Conservation (phyloP, 2,888 invertebrate species). For the Macaria notata region DNA sequence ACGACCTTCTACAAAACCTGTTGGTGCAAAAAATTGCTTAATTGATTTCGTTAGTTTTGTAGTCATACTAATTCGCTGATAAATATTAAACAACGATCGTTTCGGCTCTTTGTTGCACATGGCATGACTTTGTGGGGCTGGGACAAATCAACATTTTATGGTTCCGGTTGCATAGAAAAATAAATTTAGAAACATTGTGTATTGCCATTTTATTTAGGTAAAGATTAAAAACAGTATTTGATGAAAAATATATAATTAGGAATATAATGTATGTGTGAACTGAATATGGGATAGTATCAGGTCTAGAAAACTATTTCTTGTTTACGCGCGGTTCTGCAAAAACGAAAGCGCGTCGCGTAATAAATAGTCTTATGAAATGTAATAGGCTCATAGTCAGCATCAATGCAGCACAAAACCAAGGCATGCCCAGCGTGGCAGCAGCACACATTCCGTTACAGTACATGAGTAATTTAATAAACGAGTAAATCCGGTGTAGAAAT, state of each 20-base stretch:
- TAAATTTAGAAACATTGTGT: too few relatives aligned
- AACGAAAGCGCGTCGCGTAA: constrained; percentile 3
- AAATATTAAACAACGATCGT: constrained; percentile 67
- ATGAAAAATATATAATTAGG: too few relatives aligned
- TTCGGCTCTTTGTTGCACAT: constrained; percentile 64
- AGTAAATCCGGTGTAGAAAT: constrained; percentile 52
- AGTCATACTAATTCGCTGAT: constrained; percentile 75
- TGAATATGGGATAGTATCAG: too few relatives aligned
- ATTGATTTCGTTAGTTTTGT: constrained; percentile 76
- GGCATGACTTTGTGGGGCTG: constrained; percentile 54
- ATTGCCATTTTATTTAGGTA: too few relatives aligned
- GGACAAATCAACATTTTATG: constrained; percentile 54
- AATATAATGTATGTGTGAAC: too few relatives aligned
- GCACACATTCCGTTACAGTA: constrained; percentile 41
- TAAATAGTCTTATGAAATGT: constrained; percentile 26
- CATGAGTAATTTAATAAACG: constrained; percentile 53
- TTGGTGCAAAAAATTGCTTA: constrained; percentile 62
- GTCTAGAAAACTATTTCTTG: too few relatives aligned
- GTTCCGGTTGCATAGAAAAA: constrained; percentile 38
- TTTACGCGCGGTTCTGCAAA: neutral
- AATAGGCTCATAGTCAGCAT: constrained; percentile 27
- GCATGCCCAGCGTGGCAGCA: constrained; percentile 35
- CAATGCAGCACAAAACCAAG: constrained; percentile 30
- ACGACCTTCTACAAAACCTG: constrained; percentile 56
- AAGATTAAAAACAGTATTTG: too few relatives aligned